Conservation (phyloP, 2,888 invertebrate genomes). For the Drosophila flavopinicola region DNA sequence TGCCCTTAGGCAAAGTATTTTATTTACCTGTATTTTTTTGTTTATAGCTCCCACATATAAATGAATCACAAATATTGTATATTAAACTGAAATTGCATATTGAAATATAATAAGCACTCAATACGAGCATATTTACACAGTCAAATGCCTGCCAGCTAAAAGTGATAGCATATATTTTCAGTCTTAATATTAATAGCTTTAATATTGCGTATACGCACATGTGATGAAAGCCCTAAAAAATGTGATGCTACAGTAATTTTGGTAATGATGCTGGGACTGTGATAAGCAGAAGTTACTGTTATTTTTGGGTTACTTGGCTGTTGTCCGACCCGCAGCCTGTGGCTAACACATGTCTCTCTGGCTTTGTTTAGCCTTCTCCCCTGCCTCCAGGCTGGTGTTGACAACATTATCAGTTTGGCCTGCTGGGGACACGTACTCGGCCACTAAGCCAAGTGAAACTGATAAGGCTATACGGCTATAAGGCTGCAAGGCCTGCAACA, state of each 20-base stretch:
- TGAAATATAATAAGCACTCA: constrained; percentile 46
- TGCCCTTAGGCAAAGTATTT: background rate
- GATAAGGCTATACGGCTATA: constrained; percentile 44
- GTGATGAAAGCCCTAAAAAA: background rate
- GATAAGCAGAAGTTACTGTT: constrained; percentile 12
- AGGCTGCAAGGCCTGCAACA: too few relatives aligned
- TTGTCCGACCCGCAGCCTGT: constrained; percentile 37
- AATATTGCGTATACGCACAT: constrained; percentile 16
- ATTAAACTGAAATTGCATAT: constrained; percentile 50
- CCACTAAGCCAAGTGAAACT: background rate
- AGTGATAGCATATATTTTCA: constrained; percentile 4
- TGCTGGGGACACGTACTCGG: constrained; percentile 12
- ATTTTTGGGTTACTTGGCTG: constrained; percentile 1
- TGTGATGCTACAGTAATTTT: constrained; percentile 7
- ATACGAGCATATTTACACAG: constrained; percentile 33
- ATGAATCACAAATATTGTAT: constrained; percentile 71
- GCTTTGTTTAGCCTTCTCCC: constrained; percentile 20
- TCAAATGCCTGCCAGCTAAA: constrained; percentile 24
- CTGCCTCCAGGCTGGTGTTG: constrained; percentile 16
- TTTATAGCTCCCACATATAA: constrained; percentile 33
- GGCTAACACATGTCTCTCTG: constrained; percentile 12
- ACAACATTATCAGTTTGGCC: constrained; percentile 38
- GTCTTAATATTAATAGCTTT: constrained; percentile 9
- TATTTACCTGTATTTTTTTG: constrained; percentile 12
- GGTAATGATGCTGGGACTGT: constrained; percentile 19